These are phyloP conservation scores for Pangasius larnaudii DNA, from an alignment of 2,797 vertebrate species.

Conservation along the genomic window DNA sequence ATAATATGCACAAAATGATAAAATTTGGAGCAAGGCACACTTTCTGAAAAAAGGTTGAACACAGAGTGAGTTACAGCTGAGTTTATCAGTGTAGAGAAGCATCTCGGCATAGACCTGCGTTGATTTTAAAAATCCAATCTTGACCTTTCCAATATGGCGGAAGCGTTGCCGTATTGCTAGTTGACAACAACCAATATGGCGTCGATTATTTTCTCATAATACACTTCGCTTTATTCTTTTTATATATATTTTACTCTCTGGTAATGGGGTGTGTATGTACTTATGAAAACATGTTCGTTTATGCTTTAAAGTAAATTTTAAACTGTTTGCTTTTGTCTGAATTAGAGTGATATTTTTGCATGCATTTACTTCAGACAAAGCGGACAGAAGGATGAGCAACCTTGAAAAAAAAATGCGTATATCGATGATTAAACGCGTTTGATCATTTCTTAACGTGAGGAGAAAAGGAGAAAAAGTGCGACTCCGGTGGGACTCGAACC, in stretches of 20 bases:
- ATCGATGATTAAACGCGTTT: background rate
- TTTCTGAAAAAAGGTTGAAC: background rate
- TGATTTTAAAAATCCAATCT: background rate
- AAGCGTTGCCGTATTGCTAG: background rate
- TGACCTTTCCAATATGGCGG: background rate
- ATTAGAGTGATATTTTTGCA: background rate
- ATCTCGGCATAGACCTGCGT: background rate
- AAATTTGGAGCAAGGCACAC: too few species aligned
- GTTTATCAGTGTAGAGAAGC: background rate
- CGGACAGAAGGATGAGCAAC: background rate
- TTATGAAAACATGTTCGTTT: background rate
- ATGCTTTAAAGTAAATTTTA: background rate
- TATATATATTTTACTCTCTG: background rate
- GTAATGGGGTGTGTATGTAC: background rate
- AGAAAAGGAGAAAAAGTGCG: constrained; percentile 47
- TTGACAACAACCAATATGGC: background rate
- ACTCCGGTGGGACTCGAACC: constrained; percentile 88
- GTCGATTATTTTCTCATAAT: background rate
- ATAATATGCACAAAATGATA: too few species aligned
- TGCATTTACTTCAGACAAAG: background rate
- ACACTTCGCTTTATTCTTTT: background rate
- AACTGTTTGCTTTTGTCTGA: background rate
- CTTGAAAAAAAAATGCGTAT: background rate
- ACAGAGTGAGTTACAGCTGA: background rate
- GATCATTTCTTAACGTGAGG: background rate